Conservation (phyloP, 2,797 vertebrate species). For the Vespertilio murinus region DNA sequence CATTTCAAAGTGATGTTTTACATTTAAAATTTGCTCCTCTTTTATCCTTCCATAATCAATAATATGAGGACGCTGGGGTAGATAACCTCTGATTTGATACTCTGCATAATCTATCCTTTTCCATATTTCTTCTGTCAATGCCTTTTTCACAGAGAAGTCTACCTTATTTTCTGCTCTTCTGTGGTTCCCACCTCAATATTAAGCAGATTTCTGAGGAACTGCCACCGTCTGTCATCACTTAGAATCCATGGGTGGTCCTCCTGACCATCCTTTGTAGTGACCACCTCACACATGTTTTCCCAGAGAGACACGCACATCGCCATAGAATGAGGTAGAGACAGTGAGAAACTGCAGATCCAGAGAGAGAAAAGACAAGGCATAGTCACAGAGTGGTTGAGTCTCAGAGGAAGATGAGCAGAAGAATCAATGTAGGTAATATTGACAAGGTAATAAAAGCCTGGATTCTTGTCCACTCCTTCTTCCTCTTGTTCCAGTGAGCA, state of each 20-base stretch:
- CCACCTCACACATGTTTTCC: background rate
- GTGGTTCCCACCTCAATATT: background rate
- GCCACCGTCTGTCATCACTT: rapidly evolving
- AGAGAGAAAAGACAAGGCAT: background rate
- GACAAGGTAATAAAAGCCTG: background rate
- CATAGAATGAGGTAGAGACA: background rate
- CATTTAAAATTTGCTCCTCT: background rate
- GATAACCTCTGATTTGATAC: background rate
- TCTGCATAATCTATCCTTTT: background rate
- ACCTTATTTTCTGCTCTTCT: background rate
- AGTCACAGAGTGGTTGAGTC: background rate
- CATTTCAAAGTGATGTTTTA: slow-evolving; percentile 28
- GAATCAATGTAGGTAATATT: background rate
- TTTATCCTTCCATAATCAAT: slow-evolving; percentile 23
- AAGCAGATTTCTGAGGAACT: background rate
- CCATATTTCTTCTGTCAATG: background rate
- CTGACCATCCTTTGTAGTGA: background rate
- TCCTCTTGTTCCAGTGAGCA: background rate
- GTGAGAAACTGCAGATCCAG: background rate
- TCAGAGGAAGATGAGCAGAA: background rate
- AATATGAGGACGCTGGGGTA: background rate
- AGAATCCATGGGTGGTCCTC: background rate
- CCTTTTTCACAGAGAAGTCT: background rate
- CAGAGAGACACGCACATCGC: background rate
- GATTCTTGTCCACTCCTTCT: background rate